These are phyloP conservation scores for Drosophila fuyamai DNA, from an alignment of 1,140 invertebrate genomes.

Conservation along the genomic window DNA sequence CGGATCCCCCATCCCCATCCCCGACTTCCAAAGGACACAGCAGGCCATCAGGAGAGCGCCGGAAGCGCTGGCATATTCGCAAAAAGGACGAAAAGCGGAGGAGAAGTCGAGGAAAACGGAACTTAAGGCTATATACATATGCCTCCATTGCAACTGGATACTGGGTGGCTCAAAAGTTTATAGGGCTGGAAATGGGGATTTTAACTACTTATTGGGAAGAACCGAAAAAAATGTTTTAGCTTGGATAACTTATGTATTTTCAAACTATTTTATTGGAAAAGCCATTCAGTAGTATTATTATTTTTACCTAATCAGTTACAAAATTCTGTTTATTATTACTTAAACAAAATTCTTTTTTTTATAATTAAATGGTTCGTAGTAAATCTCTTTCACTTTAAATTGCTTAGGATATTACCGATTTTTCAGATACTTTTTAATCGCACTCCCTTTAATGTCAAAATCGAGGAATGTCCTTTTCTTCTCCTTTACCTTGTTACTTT, in stretches of 20 bases:
- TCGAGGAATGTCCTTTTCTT: constrained; percentile 33
- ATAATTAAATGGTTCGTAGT: no score
- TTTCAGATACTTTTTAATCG: background rate
- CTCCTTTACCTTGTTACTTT: constrained; percentile 20
- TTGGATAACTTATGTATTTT: no score
- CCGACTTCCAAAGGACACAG: constrained; percentile 43
- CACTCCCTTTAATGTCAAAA: constrained; percentile 30
- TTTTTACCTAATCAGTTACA: no score
- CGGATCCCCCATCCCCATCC: background rate
- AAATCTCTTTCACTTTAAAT: no score
- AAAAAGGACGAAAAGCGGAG: constrained; percentile 3
- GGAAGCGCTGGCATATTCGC: constrained; percentile 64
- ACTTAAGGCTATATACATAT: constrained; percentile 20
- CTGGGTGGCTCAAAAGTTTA: background rate
- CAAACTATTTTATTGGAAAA: no score
- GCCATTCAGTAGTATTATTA: no score
- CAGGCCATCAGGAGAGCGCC: constrained; percentile 58
- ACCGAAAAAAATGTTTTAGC: background rate
- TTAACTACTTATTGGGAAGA: background rate
- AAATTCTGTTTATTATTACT: no score
- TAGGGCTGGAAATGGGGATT: background rate
- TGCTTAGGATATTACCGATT: background rate
- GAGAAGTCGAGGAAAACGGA: constrained; percentile 7
- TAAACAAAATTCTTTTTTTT: no score
- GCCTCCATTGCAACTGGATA: constrained; percentile 25